Conservation (phyloP, 1,140 invertebrate species). For the Micrasema minimum region DNA sequence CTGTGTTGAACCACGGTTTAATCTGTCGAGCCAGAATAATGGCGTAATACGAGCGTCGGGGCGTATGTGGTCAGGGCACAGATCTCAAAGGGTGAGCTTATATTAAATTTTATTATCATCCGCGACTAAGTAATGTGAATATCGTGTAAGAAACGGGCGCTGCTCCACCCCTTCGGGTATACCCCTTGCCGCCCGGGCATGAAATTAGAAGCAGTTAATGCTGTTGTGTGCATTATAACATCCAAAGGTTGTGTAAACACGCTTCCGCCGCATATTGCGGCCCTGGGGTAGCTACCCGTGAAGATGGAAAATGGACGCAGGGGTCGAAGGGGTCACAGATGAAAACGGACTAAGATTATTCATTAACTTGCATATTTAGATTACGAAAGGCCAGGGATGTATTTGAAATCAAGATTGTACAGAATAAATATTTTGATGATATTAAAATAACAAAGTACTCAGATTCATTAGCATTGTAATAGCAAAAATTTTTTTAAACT, state of each 20-base stretch:
- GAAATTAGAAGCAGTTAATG: constrained; percentile 52
- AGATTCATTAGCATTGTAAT: no score
- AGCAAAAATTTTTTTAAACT: no score
- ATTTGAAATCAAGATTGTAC: background rate
- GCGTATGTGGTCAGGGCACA: constrained; percentile 26
- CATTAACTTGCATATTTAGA: background rate
- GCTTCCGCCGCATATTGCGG: constrained; percentile 43
- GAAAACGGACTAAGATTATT: constrained; percentile 6
- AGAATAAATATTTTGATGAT: background rate
- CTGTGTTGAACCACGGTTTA: constrained; percentile 27
- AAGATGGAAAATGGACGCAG: constrained; percentile 3
- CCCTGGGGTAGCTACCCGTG: background rate
- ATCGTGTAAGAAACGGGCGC: constrained; percentile 65
- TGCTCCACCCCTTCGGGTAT: constrained; percentile 18
- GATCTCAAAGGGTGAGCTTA: constrained; percentile 56
- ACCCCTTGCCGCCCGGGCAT: constrained; percentile 42
- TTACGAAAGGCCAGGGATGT: background rate
- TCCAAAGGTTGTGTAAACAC: constrained; percentile 50
- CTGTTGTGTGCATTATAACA: constrained; percentile 48
- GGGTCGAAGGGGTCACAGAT: constrained; percentile 12
- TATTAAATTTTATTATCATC: constrained; percentile 69
- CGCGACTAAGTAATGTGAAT: constrained; percentile 69
- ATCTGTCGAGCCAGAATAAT: constrained; percentile 35
- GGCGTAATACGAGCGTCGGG: constrained; percentile 14
- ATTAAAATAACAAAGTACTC: no score